These are phyloP conservation scores for Ophion obscuratus DNA, from an alignment of 2,888 invertebrate species.

Conservation along the genomic window DNA sequence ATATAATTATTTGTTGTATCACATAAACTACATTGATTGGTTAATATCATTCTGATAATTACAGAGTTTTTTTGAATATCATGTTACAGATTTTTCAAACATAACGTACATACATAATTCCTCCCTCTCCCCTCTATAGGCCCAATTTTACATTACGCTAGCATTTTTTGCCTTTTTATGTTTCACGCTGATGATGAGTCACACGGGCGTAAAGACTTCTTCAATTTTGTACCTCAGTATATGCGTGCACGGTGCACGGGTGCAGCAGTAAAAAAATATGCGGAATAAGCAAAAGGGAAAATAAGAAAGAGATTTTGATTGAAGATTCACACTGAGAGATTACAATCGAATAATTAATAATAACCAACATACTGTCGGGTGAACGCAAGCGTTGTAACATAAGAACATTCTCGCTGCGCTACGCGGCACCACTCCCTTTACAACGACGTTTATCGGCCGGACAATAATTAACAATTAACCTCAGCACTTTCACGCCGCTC, in stretches of 20 bases:
- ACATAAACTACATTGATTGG: too few species aligned
- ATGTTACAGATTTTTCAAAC: too few species aligned
- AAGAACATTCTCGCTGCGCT: constrained; percentile 28
- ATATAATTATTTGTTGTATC: constrained; percentile 6
- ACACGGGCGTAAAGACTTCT: not conserved
- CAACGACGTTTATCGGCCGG: constrained; percentile 57
- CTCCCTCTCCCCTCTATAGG: too few species aligned
- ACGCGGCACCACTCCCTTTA: not conserved
- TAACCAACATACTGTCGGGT: constrained; percentile 26
- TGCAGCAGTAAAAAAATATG: too few species aligned
- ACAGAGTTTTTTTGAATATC: too few species aligned
- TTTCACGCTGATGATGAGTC: not conserved
- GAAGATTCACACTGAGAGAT: constrained; percentile 38
- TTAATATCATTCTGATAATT: too few species aligned
- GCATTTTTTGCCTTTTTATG: too few species aligned
- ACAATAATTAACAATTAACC: constrained; percentile 67
- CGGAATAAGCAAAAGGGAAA: not conserved
- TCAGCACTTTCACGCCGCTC: constrained; percentile 64
- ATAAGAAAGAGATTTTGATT: constrained; percentile 33
- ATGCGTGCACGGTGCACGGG: not conserved
- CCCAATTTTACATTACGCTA: too few species aligned
- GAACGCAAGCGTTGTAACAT: constrained; percentile 48
- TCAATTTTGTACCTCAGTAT: not conserved
- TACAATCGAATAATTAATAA: constrained; percentile 64
- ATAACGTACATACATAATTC: too few species aligned